Conservation (phyloP, 2,888 invertebrate species). For the Tetranychus truncatus region DNA sequence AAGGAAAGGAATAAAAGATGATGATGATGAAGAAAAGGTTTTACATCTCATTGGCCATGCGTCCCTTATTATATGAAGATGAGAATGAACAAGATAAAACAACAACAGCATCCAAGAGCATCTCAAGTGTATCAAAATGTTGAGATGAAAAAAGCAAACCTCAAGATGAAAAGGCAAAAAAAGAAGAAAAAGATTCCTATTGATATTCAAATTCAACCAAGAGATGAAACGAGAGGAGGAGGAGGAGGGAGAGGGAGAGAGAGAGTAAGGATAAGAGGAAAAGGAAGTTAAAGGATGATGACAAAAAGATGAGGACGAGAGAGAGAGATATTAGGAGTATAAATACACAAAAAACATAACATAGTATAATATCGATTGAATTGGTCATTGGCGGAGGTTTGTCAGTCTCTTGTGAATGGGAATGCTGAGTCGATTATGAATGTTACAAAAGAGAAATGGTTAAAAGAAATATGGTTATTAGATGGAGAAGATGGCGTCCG, state of each 20-base stretch:
- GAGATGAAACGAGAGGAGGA: neutral
- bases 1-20: neutral
- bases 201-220: neutral
- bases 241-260: neutral
- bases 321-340: too few species aligned
- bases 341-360: neutral
- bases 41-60: slow-evolving; percentile 1
- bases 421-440: neutral
- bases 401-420: neutral
- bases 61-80: neutral
- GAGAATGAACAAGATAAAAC: neutral
- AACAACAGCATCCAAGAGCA: neutral
- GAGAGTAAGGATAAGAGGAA: too few species aligned
- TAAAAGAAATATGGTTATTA: neutral
- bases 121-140: slow-evolving; percentile 9
- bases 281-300: too few species aligned
- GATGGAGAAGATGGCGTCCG: neutral
- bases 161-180: neutral
- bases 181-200: neutral
- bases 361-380: neutral
- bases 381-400: neutral
- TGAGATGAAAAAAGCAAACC: slow-evolving; percentile 7
- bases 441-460: too few species aligned
- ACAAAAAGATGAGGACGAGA: too few species aligned
- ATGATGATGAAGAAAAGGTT: neutral